Conservation (phyloP, 2,797 vertebrate species). For the Eidolon dupreanum region DNA sequence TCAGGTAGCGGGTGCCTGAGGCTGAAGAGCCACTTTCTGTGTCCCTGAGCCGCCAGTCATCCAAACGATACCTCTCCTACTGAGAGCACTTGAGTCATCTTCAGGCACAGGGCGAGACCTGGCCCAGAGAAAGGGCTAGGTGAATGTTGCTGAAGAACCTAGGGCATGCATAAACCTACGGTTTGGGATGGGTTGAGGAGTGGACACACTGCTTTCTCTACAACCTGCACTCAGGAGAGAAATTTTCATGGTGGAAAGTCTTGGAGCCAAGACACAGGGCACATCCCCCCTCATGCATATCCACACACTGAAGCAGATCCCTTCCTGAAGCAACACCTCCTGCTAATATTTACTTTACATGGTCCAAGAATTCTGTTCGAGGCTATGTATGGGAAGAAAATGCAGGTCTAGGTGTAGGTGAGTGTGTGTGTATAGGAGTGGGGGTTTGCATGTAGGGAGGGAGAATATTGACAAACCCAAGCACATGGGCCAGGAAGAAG, state of each 20-base stretch:
- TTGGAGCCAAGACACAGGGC: not conserved
- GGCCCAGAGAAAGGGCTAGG: not conserved
- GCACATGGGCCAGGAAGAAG: not conserved
- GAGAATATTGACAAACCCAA: not conserved
- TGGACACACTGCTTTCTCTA: not conserved
- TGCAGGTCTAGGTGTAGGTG: not conserved
- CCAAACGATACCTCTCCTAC: not conserved
- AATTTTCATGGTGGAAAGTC: not conserved
- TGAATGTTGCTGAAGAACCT: not conserved
- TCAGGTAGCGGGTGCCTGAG: not conserved
- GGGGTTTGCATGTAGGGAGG: not conserved
- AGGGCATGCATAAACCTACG: fast-evolving
- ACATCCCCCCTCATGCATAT: fast-evolving
- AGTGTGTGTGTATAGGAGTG: fast-evolving
- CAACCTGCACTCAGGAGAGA: not conserved
- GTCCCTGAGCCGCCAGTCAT: not conserved
- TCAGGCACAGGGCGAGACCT: not conserved
- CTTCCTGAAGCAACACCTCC: not conserved
- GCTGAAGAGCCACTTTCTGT: constrained; percentile 2
- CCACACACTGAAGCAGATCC: not conserved
- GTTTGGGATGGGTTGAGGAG: not conserved
- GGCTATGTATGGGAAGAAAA: not conserved
- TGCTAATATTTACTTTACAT: fast-evolving
- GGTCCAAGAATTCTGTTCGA: not conserved
- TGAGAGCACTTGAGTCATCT: not conserved